Base-by-base conservation (phyloP, 2,113 vertebrate genomes). In the Climacteris rufus region DNA sequence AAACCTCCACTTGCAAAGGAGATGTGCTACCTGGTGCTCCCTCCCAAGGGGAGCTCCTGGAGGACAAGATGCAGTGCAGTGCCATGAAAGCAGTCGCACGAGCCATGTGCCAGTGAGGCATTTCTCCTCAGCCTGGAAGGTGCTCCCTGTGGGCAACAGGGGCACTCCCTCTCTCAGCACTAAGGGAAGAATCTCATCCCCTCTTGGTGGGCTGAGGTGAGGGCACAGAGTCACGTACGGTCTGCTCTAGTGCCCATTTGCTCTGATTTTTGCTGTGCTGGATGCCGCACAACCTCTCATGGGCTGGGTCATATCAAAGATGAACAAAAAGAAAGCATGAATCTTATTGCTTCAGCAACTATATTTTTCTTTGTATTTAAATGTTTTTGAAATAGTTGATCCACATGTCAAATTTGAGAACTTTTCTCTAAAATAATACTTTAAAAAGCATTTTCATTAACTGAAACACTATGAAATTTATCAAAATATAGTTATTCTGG, bases 11-110 rank as follows among this genome's bases (percentile, higher is more conserved):
- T 39, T 49, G 40, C 1, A 10, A 74, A 64, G 45, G 22, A 83
- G 44, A 66, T 0, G 1, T 40, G 59, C 24, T 72, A 70, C 69
- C 61, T 52, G 35, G 30, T 31, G 24, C 22, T 61, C 12, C 33
- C 47, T 52, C 45, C 47, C 31, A 57, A 59, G 28, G 8, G 18
- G 13, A 65, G 35, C 18, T 69, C 28, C 31, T 53, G 42, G 6
- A 89, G 40, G 57, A 76, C 0, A 13, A 45, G 56, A 16, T 18
- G 37, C 47, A 39, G 11, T 42, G 40, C 24, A 35, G 40, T 25
- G 52, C 30, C 0, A 1, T 16, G 39, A 31, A 18, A 52, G 64
- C 53, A 57, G 30, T 2, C 0, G 0, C 33, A 45, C 23, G 13
- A 35, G 23, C 31, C 52, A 5, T 10, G 33, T 82, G 49, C 60